phyloP scores from a whole-genome alignment of 2,888 invertebrate genomes.

The Hirtodrosophila trivittata region DNA sequence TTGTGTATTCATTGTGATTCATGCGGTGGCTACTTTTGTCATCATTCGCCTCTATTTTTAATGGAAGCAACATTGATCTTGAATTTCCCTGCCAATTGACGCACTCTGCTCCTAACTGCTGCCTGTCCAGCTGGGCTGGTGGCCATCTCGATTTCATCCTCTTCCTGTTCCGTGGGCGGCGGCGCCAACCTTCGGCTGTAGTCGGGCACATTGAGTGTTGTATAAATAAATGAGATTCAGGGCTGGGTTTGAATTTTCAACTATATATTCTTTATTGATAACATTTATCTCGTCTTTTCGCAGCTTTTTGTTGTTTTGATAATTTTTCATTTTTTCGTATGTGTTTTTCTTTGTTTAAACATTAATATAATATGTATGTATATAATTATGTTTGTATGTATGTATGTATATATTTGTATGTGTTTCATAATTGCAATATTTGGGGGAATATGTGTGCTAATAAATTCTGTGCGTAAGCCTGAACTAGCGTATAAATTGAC shows the following conservation, averaged over 20 bases:
- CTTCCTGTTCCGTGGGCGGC: constrained; percentile 68
- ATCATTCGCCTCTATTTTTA: constrained; percentile 41
- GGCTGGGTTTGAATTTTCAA: constrained; percentile 68
- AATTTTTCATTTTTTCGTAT: constrained; percentile 28
- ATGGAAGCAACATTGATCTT: constrained; percentile 71
- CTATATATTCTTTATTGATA: constrained; percentile 81
- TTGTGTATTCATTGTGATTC: constrained; percentile 69
- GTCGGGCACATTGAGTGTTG: constrained; percentile 20
- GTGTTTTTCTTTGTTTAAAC: constrained; percentile 52
- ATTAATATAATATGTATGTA: constrained; percentile 45
- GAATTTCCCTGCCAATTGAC: constrained; percentile 64
- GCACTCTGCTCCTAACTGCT: constrained; percentile 24
- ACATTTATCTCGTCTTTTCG: constrained; percentile 73
- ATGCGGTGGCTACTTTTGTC: constrained; percentile 38
- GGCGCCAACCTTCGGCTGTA: constrained; percentile 43
- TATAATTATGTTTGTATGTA: constrained; percentile 25
- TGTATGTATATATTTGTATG: constrained; percentile 47
- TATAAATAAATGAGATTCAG: constrained; percentile 13
- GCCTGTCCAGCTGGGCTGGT: constrained; percentile 26
- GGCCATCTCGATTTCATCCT: neutral
- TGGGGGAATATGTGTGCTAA: constrained; percentile 47
- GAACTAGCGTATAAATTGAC: constrained; percentile 50
- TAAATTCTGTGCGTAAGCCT: constrained; percentile 49
- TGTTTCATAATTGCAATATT: constrained; percentile 31
- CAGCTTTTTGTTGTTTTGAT: constrained; percentile 49